These are phyloP conservation scores for Graptemys geographica DNA, from an alignment of 2,797 vertebrate genomes.

Conservation along the genomic window DNA sequence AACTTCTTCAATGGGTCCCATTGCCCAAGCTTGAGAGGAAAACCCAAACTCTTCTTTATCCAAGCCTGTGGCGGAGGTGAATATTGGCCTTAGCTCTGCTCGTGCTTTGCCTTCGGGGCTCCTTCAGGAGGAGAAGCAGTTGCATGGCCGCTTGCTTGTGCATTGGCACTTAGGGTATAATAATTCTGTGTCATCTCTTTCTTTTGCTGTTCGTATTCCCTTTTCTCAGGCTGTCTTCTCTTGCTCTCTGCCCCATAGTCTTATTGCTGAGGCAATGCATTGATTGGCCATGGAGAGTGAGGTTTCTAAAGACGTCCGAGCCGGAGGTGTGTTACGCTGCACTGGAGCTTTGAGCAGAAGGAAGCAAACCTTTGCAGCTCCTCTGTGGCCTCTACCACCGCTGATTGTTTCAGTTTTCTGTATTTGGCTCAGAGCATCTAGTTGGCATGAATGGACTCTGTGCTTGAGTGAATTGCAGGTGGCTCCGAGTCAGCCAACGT, in stretches of 20 bases:
- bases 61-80: conserved; percentile 97
- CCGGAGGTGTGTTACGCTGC: fast-evolving
- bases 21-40: conserved; percentile 91
- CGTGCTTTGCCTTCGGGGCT: fast-evolving
- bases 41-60: conserved; percentile 98
- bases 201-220: fast-evolving
- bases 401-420: fast-evolving
- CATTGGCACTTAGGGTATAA: fast-evolving
- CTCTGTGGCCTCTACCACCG: fast-evolving
- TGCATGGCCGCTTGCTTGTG: fast-evolving
- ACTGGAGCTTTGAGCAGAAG: fast-evolving
- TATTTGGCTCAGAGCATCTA: fast-evolving
- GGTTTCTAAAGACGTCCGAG: fast-evolving
- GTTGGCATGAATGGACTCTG: fast-evolving
- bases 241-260: fast-evolving
- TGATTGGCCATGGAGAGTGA: fast-evolving
- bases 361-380: neutral
- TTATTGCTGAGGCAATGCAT: neutral
- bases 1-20: conserved; percentile 89
- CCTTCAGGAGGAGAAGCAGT: neutral
- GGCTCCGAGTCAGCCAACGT: fast-evolving
- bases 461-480: fast-evolving
- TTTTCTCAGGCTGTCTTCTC: fast-evolving
- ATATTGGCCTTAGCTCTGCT: neutral
- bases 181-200: neutral